phyloP scores from a whole-genome alignment of 2,888 invertebrate species.

The Catocala nupta region DNA sequence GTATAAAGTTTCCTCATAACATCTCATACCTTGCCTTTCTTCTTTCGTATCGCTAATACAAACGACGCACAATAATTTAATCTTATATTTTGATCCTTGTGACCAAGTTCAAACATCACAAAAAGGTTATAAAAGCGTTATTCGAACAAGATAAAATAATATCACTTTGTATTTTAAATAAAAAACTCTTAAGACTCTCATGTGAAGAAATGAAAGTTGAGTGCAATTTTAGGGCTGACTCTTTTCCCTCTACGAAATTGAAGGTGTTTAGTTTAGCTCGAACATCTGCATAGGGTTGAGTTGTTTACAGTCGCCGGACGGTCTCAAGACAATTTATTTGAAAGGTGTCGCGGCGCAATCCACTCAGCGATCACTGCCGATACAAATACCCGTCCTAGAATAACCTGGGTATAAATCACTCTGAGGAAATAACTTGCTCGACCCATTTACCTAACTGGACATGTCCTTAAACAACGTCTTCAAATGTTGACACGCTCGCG shows the following conservation, averaged over 20 bases:
- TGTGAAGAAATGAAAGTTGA: slow-evolving; percentile 62
- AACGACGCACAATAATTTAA: no score
- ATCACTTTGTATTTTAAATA: slow-evolving; percentile 73
- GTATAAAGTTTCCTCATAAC: no score
- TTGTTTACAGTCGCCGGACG: slow-evolving; percentile 80
- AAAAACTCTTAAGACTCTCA: slow-evolving; percentile 70
- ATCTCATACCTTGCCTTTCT: no score
- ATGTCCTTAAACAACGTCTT: slow-evolving; percentile 65
- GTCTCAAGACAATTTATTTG: slow-evolving; percentile 86
- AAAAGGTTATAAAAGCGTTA: slow-evolving; percentile 27
- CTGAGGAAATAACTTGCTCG: slow-evolving; percentile 69
- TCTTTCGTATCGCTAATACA: no score
- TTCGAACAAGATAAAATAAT: slow-evolving; percentile 62
- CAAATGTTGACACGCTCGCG: slow-evolving; percentile 47
- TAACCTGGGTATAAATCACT: slow-evolving; percentile 79
- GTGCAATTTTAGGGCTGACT: slow-evolving; percentile 72
- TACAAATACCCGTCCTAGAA: slow-evolving; percentile 72
- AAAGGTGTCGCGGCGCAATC: slow-evolving; percentile 85
- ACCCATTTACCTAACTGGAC: slow-evolving; percentile 75
- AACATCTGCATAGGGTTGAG: slow-evolving; percentile 81
- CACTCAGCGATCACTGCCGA: slow-evolving; percentile 76
- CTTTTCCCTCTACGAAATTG: slow-evolving; percentile 71
- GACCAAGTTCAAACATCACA: no score
- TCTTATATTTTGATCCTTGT: no score
- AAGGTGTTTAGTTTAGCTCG: slow-evolving; percentile 74